Evolutionary conservation across 2,797 vertebrate genomes (phyloP), one percentile per base, ranked within the genome.

Genomic region (Eulemur albifrons): DNA sequence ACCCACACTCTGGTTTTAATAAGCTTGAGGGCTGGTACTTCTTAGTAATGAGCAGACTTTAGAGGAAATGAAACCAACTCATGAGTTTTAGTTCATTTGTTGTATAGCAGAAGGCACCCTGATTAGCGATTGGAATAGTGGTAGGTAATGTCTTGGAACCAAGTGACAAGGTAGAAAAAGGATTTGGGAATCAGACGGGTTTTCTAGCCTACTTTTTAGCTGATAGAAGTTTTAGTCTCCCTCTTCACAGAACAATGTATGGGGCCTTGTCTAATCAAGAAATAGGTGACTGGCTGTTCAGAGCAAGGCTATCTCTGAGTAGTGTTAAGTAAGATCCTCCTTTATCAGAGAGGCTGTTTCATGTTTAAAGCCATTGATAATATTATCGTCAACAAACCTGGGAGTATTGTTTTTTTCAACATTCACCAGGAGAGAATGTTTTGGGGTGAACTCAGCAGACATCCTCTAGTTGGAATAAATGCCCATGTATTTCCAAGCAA

Each of bases 111-210:
- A 81, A 94, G 89, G 77, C 57, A 40, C 38, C n/a, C 73, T 0
- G 23, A 48, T 73, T 75, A 77, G 73, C 11, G n/a, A 90, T 75
- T 2, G 9, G 32, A 95, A 96, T 35, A 48, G 76, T 4, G 0
- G n/a, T 30, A 79, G 94, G 83, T 90, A 93, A 97, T 90, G 87
- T 88, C 57, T 96, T 80, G 81, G 86, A 96, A 97, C 75, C 76
- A 91, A 94, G 35, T 57, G 91, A 93, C 50, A 75, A 87, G 70
- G 87, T 86, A 10, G 43, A 90, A 67, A 52, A 61, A 97, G 35
- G 30, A 63, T 48, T 79, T 84, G 45, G 30, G 61, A 85, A 40
- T 81, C 75, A 61, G 92, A 77, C 5, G 38, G 50, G 43, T 50
- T 93, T 84, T 89, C 75, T 72, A 61, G 40, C 30, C 85, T 90